Evolutionary conservation across 1,140 invertebrate genomes (phyloP), one percentile per base, ranked within the genome.

Genomic region (Delia radicum): DNA sequence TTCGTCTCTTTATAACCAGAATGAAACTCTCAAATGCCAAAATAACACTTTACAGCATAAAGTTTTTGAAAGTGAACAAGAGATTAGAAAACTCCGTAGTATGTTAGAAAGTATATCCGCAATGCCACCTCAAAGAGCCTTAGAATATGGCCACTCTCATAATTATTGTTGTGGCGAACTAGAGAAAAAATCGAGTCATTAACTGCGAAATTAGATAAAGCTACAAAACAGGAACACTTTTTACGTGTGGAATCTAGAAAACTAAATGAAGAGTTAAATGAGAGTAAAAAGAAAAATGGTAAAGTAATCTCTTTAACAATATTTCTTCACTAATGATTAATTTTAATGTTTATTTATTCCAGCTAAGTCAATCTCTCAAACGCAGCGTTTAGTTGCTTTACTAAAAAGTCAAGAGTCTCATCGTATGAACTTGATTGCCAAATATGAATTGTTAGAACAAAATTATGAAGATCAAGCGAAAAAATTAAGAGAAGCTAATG

Each of bases 381-480:
- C 33, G 13, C 71, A 78, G 0, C 75, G 82, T 29, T 46, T 82
- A 2, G 15, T 21, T 0, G n/a, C n/a, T 5, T 13, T 78, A 8
- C n/a, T 81, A 2, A 79, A 77, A 7, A 31, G 2, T 0, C 76
- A 79, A 8, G 76, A 81, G 7, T 46, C 74, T 0, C 75, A 80
- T 33, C 78, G 78, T 13, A 42, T 67, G 6, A 78, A 79, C 13
- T 31, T 84, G n/a, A 55, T 15, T 15, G 61, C 37, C n/a, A 79
- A 81, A 12, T 79, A 83, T 65, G 76, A 84, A 7, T 10, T 33
- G 6, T 71, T 82, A 0, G 18, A 77, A 55, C 1, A 37, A 1
- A 77, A 13, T n/a, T 79, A 76, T 29, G 82, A 84, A 28, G 77
- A 81, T 6, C 81, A 84, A 75, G 26, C 71, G 29, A 78, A 77